Percentiles rank a stretch among this genome's conserved stretches.
phyloP scores from a whole-genome alignment of 2,113 vertebrate species.

The Pluvialis apricaria region DNA sequence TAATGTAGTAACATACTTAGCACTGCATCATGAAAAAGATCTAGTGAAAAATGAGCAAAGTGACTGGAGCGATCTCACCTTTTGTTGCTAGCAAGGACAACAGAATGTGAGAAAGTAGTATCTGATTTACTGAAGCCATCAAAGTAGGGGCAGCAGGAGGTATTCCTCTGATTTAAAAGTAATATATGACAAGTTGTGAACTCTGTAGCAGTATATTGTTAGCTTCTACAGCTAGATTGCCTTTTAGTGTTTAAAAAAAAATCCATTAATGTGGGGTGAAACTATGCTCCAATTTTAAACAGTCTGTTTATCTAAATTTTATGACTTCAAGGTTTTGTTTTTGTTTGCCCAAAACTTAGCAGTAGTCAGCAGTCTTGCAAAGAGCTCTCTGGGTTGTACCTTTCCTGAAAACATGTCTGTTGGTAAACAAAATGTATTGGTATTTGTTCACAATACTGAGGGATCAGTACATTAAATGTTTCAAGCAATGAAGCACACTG shows the following conservation, averaged over 20 bases:
- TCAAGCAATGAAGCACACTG: background rate
- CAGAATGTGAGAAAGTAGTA: background rate
- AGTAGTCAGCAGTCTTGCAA: background rate
- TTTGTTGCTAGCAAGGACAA: background rate
- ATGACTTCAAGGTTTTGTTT: background rate
- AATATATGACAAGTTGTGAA: background rate
- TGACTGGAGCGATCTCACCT: background rate
- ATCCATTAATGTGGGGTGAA: background rate
- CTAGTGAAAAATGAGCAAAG: background rate
- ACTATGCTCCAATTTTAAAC: background rate
- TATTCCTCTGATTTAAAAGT: background rate
- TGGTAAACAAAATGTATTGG: background rate
- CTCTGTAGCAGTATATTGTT: background rate
- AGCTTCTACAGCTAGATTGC: background rate
- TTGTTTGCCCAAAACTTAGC: background rate
- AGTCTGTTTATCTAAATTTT: background rate
- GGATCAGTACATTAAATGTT: background rate
- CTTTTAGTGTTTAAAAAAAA: background rate
- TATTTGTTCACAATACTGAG: background rate
- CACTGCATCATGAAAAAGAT: background rate
- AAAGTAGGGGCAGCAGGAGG: background rate
- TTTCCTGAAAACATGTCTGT: background rate
- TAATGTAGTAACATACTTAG: background rate
- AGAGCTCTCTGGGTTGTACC: background rate
- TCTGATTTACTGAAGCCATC: background rate